Evolutionary conservation across 2,888 invertebrate species (phyloP).

Genomic region (Thymelicus acteon): DNA sequence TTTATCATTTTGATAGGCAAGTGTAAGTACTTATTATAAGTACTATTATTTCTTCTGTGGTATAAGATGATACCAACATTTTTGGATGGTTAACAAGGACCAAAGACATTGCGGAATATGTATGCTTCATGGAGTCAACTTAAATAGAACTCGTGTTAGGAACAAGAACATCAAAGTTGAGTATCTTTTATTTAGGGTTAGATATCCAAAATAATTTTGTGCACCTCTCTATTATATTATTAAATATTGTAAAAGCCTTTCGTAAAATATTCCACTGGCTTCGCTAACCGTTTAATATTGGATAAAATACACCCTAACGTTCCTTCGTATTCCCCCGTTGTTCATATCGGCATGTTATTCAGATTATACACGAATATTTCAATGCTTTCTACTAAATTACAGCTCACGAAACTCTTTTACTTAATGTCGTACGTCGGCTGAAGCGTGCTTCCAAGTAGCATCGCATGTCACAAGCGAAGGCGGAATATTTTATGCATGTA

Average conservation of each 20-base stretch:
- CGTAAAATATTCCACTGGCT: constrained; percentile 77
- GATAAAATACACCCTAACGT: constrained; percentile 81
- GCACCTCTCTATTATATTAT: constrained; percentile 67
- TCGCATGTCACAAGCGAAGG: constrained; percentile 53
- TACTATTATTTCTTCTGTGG: no score
- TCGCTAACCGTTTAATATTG: constrained; percentile 83
- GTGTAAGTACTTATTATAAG: no score
- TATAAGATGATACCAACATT: no score
- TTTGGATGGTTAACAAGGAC: no score
- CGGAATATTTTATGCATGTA: constrained; percentile 39
- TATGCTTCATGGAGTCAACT: not conserved
- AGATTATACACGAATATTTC: constrained; percentile 85
- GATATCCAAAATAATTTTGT: constrained; percentile 28
- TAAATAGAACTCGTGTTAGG: not conserved
- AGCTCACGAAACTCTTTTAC: constrained; percentile 80
- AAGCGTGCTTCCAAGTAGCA: constrained; percentile 51
- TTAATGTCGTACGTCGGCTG: constrained; percentile 68
- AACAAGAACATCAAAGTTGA: constrained; percentile 7
- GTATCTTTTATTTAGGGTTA: constrained; percentile 4
- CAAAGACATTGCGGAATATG: no score
- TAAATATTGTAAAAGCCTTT: constrained; percentile 76
- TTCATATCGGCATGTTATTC: constrained; percentile 85
- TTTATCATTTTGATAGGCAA: no score
- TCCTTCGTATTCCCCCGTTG: constrained; percentile 79
- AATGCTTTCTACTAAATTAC: constrained; percentile 85